Conservation (phyloP, 2,113 vertebrate genomes). For the Ameiurus melas region DNA sequence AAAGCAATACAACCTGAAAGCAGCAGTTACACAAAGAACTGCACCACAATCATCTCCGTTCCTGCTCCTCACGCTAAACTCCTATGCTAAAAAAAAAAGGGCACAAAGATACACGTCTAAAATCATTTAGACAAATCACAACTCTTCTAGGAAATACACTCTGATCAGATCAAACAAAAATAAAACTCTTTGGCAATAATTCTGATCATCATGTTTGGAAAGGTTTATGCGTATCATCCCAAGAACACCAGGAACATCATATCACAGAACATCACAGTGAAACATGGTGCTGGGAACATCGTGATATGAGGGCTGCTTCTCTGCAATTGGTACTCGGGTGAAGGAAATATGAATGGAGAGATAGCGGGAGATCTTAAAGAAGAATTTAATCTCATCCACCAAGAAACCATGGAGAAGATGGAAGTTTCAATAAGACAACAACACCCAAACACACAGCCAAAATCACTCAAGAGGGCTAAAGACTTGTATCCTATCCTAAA, state of each 20-base stretch:
- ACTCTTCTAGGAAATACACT: not conserved
- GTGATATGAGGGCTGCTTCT: not conserved
- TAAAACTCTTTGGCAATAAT: not conserved
- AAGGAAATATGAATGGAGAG: not conserved
- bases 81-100: not conserved
- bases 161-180: not conserved
- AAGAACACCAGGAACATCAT: not conserved
- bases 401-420: not conserved
- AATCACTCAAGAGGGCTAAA: not conserved
- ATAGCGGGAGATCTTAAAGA: not conserved
- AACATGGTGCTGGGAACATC: not conserved
- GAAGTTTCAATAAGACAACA: not conserved
- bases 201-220: not conserved
- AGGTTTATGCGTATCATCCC: not conserved
- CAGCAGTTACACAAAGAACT: not conserved
- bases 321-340: not conserved
- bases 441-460: not conserved
- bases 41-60: not conserved
- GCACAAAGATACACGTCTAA: not conserved
- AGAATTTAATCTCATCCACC: not conserved
- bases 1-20: not conserved
- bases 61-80: not conserved
- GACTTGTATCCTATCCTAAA: not conserved
- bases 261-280: not conserved
- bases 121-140: not conserved